Evolutionary conservation across 1,140 invertebrate genomes (phyloP).

Genomic region (Lordiphosa collinella): DNA sequence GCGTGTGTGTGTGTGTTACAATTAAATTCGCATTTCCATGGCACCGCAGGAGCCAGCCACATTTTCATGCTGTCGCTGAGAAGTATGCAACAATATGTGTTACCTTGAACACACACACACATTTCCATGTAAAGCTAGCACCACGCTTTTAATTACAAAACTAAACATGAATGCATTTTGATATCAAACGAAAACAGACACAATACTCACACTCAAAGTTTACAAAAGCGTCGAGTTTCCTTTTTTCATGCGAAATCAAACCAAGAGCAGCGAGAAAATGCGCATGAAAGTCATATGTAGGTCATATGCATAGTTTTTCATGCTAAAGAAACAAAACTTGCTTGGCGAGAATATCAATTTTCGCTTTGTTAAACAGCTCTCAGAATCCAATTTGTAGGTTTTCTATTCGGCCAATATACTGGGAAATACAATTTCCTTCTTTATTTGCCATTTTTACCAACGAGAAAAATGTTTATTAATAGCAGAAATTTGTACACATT

Average conservation of each 20-base stretch:
- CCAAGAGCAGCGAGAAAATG: too few relatives aligned
- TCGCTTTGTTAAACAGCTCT: too few relatives aligned
- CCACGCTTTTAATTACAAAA: conserved; percentile 74
- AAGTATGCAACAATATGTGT: conserved; percentile 64
- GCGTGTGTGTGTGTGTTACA: conserved; percentile 30
- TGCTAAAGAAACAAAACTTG: too few relatives aligned
- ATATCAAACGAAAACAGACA: conserved; percentile 61
- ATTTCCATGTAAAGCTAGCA: conserved; percentile 72
- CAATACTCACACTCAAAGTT: conserved; percentile 6
- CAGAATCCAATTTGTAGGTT: too few relatives aligned
- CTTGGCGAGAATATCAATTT: too few relatives aligned
- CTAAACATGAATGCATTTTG: conserved; percentile 73
- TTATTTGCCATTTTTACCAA: too few relatives aligned
- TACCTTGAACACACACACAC: conserved; percentile 63
- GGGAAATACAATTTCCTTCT: too few relatives aligned
- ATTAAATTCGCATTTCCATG: conserved; percentile 65
- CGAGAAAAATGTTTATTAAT: too few relatives aligned
- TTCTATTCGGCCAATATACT: too few relatives aligned
- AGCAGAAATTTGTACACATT: too few relatives aligned
- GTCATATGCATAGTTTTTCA: too few relatives aligned
- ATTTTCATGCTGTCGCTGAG: conserved; percentile 45
- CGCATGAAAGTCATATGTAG: too few relatives aligned
- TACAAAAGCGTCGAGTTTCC: conserved; percentile 8
- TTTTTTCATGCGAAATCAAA: conserved; percentile 9
- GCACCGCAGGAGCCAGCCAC: conserved; percentile 26